phyloP scores from a whole-genome alignment of 1,140 invertebrate species.

The Ceratina australensis region DNA sequence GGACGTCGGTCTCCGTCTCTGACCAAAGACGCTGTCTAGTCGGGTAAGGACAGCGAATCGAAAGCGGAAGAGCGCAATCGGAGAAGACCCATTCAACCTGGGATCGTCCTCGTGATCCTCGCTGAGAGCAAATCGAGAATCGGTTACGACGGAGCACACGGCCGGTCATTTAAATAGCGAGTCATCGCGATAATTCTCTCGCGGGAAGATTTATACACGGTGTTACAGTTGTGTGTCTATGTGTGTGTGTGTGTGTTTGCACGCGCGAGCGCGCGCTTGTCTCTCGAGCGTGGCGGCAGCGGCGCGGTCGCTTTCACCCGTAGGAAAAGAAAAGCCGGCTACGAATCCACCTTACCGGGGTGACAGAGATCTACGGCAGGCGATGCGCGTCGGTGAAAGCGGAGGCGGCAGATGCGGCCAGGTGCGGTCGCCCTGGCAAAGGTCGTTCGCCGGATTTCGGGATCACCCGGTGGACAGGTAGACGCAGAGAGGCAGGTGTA shows the following conservation, averaged over 20 bases:
- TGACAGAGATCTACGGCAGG: conserved; percentile 22
- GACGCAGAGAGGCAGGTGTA: conserved; percentile 67
- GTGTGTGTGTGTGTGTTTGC: too few species aligned
- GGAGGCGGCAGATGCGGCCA: conserved; percentile 16
- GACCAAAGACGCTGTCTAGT: background rate
- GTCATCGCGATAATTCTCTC: conserved; percentile 37
- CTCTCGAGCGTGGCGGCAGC: background rate
- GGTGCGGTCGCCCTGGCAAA: background rate
- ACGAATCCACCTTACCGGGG: conserved; percentile 14
- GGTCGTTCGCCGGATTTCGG: conserved; percentile 40
- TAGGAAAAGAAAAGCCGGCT: conserved; percentile 5
- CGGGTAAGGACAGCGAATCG: background rate
- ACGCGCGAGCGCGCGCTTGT: background rate
- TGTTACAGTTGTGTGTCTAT: conserved; percentile 6
- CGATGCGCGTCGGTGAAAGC: conserved; percentile 20
- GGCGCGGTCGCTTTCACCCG: conserved; percentile 31
- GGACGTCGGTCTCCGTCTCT: conserved; percentile 12
- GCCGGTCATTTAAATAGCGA: conserved; percentile 19
- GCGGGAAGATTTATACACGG: conserved; percentile 31
- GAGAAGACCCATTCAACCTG: background rate
- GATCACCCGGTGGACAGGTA: conserved; percentile 55
- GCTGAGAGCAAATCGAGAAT: conserved; percentile 17
- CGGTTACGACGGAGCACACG: conserved; percentile 7
- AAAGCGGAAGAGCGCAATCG: too few species aligned
- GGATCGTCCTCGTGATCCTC: background rate